Evolutionary conservation across 2,888 invertebrate genomes (phyloP).

Genomic region (Gerris lacustris): DNA sequence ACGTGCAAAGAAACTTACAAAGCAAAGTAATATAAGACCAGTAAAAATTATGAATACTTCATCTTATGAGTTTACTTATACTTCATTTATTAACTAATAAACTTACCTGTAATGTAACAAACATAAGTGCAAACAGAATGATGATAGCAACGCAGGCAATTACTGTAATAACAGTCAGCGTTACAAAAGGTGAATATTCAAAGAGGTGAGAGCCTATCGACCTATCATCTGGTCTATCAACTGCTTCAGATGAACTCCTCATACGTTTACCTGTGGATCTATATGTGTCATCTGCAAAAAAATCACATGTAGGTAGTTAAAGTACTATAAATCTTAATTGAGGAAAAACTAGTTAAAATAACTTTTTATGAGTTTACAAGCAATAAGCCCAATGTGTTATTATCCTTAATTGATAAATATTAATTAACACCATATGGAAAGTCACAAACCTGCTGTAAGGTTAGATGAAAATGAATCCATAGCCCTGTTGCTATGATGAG

Average conservation of each 20-base stretch:
- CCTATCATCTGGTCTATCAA: slow-evolving; percentile 16
- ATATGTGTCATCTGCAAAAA: background rate
- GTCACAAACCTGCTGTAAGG: background rate
- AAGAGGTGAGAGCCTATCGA: background rate
- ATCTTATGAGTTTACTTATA: no score
- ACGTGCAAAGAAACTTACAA: no score
- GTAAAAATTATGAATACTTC: no score
- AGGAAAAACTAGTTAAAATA: no score
- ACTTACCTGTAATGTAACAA: slow-evolving; percentile 23
- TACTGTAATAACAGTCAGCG: slow-evolving; percentile 25
- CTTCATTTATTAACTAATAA: no score
- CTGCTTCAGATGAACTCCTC: slow-evolving; percentile 19
- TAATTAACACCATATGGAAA: no score
- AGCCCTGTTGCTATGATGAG: background rate
- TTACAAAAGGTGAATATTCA: slow-evolving; percentile 24
- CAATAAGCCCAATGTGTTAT: no score
- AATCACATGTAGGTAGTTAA: no score
- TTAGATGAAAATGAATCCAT: background rate
- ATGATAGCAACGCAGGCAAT: slow-evolving; percentile 25
- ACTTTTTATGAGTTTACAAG: no score
- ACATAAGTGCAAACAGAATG: slow-evolving; percentile 23
- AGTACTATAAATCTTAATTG: no score
- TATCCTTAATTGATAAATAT: no score
- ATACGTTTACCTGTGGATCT: slow-evolving; percentile 21
- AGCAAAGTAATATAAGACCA: no score